Evolutionary conservation across 2,888 invertebrate genomes (phyloP).

Genomic region (Leucania comma): DNA sequence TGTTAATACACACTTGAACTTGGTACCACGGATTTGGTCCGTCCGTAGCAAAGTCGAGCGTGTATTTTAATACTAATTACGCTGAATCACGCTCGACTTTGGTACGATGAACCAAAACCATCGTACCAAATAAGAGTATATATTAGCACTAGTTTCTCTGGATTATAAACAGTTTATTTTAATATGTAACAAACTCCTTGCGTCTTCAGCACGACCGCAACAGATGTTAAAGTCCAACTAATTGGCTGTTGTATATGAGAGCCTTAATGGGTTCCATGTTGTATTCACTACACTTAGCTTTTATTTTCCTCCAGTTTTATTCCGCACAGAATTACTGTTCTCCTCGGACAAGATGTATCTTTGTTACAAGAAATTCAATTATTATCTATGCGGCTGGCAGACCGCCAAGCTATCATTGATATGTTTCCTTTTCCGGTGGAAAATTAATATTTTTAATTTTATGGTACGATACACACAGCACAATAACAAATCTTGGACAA

Average conservation of each 20-base stretch:
- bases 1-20: no score
- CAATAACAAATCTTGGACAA: constrained; percentile 41
- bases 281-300: constrained; percentile 33
- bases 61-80: no score
- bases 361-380: constrained; percentile 68
- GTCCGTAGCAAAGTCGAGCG: no score
- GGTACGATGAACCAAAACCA: no score
- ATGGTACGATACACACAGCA: constrained; percentile 54
- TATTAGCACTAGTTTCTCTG: neutral
- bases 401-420: constrained; percentile 63
- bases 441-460: constrained; percentile 68
- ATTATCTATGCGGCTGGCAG: constrained; percentile 64
- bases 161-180: neutral
- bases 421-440: constrained; percentile 64
- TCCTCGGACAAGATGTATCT: constrained; percentile 60
- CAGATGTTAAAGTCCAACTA: constrained; percentile 43
- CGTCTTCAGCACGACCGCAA: constrained; percentile 22
- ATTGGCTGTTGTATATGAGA: constrained; percentile 38
- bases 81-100: no score
- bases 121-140: no score
- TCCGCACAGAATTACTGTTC: constrained; percentile 51
- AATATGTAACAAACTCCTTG: constrained; percentile 8
- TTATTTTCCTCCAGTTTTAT: constrained; percentile 46
- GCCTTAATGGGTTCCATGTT: constrained; percentile 38
- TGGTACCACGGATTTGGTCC: no score